Conservation (phyloP, 2,797 vertebrate species). For the Sebastiscus albofasciatus region DNA sequence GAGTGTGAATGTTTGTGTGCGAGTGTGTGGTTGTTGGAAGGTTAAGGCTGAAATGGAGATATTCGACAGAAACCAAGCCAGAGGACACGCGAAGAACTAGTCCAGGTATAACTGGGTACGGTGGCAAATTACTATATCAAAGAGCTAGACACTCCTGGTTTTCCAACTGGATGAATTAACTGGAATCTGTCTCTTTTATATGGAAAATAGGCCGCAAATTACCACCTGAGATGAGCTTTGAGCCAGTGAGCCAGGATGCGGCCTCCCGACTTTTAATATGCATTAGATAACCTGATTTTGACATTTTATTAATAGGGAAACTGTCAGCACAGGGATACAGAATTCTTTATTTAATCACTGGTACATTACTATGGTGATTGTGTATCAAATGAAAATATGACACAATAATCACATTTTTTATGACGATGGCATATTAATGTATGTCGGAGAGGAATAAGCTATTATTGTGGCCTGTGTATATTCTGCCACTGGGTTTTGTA, state of each 20-base stretch:
- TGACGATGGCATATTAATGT: conserved; percentile 58
- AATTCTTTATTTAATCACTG: conserved; percentile 73
- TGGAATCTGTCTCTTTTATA: conserved; percentile 68
- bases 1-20: background rate
- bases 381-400: conserved; percentile 57
- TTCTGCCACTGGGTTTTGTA: background rate
- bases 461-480: conserved; percentile 25
- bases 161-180: conserved; percentile 63
- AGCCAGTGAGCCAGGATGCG: conserved; percentile 58
- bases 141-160: conserved; percentile 29
- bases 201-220: conserved; percentile 73
- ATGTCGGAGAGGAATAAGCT: conserved; percentile 18
- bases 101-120: background rate
- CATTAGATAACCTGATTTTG: conserved; percentile 77
- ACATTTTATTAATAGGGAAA: conserved; percentile 80
- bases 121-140: conserved; percentile 29
- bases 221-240: conserved; percentile 76
- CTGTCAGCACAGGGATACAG: conserved; percentile 63
- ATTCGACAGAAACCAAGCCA: background rate
- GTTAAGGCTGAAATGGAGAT: conserved; percentile 32
- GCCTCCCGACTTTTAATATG: conserved; percentile 68
- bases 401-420: conserved; percentile 63
- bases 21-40: background rate
- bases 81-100: conserved; percentile 19
- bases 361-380: conserved; percentile 68